A percentile compares a stretch with the other conserved stretches of the same genome.
Evolutionary conservation across 2,888 invertebrate genomes (phyloP).

Genomic region (Clistopyga incitator): DNA sequence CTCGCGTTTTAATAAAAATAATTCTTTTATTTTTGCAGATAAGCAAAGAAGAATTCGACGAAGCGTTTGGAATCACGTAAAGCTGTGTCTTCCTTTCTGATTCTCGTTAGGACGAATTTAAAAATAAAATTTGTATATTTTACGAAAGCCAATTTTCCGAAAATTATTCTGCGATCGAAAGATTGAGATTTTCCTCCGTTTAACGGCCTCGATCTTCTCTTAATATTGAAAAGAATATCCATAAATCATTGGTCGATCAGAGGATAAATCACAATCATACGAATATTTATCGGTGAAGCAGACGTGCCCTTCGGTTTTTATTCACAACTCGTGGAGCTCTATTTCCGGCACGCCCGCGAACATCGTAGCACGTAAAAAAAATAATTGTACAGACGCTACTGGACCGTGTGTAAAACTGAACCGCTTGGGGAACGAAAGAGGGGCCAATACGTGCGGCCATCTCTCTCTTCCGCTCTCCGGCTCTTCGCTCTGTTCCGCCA

Average conservation of each 20-base stretch:
- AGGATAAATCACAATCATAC: not conserved
- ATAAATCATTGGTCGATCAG: constrained; percentile 10
- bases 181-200: not conserved
- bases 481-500: constrained; percentile 17
- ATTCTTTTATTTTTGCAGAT: constrained; percentile 81
- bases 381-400: constrained; percentile 24
- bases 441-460: not conserved
- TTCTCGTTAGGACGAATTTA: constrained; percentile 33
- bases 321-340: constrained; percentile 30
- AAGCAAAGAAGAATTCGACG: constrained; percentile 84
- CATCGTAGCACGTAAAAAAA: constrained; percentile 21
- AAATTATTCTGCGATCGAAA: not conserved
- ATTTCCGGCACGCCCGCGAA: constrained; percentile 47
- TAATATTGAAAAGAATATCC: too few relatives aligned
- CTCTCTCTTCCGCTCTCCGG: constrained; percentile 14
- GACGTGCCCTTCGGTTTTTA: constrained; percentile 14
- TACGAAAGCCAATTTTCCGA: not conserved
- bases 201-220: too few relatives aligned
- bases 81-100: too few relatives aligned
- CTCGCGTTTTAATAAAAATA: not conserved
- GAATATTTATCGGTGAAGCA: constrained; percentile 7
- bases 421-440: constrained; percentile 15
- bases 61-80: constrained; percentile 80
- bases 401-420: constrained; percentile 22
- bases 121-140: constrained; percentile 50